These are phyloP conservation scores for Eupleurogrammus muticus DNA, from an alignment of 2,797 vertebrate genomes.

Conservation along the genomic window DNA sequence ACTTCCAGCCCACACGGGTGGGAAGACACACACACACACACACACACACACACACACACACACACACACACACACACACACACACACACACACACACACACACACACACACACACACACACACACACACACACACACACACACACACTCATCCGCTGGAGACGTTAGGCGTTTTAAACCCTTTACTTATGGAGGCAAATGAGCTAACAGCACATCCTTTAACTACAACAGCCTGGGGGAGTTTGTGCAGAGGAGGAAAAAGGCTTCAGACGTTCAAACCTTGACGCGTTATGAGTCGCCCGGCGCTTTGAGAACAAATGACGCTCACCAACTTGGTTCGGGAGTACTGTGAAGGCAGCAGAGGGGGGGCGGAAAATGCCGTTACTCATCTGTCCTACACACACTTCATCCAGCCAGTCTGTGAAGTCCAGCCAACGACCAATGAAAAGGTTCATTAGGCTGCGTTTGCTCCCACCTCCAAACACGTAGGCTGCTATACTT, in stretches of 20 bases:
- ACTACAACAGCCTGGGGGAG: conserved; percentile 56
- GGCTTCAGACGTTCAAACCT: conserved; percentile 46
- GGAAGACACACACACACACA: conserved; percentile 1
- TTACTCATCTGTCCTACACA: conserved; percentile 70
- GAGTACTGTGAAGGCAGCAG: conserved; percentile 58
- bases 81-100: conserved; percentile 20
- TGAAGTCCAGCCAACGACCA: conserved; percentile 37
- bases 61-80: conserved; percentile 24
- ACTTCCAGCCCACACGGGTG: conserved; percentile 12
- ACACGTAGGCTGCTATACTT: conserved; percentile 1
- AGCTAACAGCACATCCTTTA: conserved; percentile 42
- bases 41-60: conserved; percentile 19
- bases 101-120: conserved; percentile 6
- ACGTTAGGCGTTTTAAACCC: conserved; percentile 47
- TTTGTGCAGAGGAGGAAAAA: conserved; percentile 50
- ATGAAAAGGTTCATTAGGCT: conserved; percentile 29
- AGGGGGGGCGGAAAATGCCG: conserved; percentile 58
- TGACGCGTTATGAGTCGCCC: conserved; percentile 47
- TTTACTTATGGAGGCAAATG: conserved; percentile 49
- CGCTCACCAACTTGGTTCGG: conserved; percentile 51
- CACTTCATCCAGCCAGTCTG: conserved; percentile 36
- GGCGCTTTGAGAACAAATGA: conserved; percentile 26
- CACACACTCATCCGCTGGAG: conserved; percentile 16
- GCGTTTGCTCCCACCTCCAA: neutral
- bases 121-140: conserved; percentile 14